These are phyloP conservation scores for Cnemophilus loriae DNA, from an alignment of 2,113 vertebrate species.

Conservation along the genomic window DNA sequence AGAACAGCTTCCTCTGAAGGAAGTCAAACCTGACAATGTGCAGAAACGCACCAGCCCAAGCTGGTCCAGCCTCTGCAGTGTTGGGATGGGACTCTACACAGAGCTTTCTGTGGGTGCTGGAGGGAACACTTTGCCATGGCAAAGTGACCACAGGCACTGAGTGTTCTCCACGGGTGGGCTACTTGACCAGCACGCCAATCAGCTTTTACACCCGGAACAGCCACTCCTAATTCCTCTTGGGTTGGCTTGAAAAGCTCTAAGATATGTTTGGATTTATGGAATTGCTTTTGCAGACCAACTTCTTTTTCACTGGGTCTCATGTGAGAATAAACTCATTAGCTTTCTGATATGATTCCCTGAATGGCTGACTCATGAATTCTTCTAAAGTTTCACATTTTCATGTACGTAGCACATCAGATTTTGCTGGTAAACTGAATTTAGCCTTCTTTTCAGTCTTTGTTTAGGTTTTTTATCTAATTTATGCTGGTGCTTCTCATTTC, in stretches of 20 bases:
- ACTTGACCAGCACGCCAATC: background rate
- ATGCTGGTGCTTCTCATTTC: background rate
- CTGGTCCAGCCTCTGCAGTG: background rate
- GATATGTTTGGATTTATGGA: conserved; percentile 4
- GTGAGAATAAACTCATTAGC: conserved; percentile 28
- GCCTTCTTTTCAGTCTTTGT: background rate
- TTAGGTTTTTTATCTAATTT: conserved; percentile 25
- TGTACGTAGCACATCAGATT: background rate
- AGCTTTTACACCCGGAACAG: background rate
- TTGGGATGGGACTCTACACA: background rate
- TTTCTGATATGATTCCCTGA: background rate
- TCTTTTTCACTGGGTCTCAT: conserved; percentile 7
- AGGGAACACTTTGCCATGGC: background rate
- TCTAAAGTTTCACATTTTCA: conserved; percentile 6
- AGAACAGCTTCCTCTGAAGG: background rate
- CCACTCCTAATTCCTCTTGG: background rate
- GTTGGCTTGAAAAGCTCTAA: conserved; percentile 10
- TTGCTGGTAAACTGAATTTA: conserved; percentile 6
- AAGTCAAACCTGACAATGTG: background rate
- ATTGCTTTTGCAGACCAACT: conserved; percentile 32
- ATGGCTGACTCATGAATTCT: conserved; percentile 23
- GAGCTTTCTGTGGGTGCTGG: background rate
- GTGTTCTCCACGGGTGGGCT: background rate
- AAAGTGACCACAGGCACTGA: accelerated
- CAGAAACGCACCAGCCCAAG: background rate